phyloP scores from a whole-genome alignment of 2,113 vertebrate genomes.

The Peromyscus leucopus region DNA sequence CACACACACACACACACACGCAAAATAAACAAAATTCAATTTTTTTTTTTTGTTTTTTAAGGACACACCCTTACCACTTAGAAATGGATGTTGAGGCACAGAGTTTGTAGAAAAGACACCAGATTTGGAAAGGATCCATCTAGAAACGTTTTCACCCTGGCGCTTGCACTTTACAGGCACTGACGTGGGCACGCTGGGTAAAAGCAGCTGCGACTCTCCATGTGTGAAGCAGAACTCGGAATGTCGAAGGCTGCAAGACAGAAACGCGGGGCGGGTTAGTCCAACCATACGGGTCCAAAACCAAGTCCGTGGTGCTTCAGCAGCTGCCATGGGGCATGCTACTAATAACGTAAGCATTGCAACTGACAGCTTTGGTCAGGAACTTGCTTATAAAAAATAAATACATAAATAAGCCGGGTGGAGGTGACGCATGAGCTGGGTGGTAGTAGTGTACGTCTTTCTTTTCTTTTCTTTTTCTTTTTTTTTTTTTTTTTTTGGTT shows the following conservation, averaged over 20 bases:
- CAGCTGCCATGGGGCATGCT: background rate
- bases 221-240: constrained; percentile 60
- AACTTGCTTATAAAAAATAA: background rate
- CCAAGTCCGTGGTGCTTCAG: background rate
- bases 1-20: no score
- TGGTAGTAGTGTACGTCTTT: no score
- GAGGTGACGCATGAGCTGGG: no score
- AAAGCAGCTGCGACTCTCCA: background rate
- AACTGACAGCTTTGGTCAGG: background rate
- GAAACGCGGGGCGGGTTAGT: background rate
- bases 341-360: background rate
- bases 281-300: background rate
- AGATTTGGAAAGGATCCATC: constrained; percentile 82
- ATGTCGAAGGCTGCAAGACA: constrained; percentile 75
- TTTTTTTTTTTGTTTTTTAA: background rate
- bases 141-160: constrained; percentile 77
- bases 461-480: no score
- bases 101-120: constrained; percentile 65
- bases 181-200: constrained; percentile 60
- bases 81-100: constrained; percentile 83
- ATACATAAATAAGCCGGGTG: background rate
- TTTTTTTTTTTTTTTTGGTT: no score
- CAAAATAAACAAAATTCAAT: background rate
- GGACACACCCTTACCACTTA: constrained; percentile 85
- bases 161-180: constrained; percentile 68